These are phyloP conservation scores for Chymomyza costata DNA, from an alignment of 1,140 invertebrate species.

Conservation along the genomic window DNA sequence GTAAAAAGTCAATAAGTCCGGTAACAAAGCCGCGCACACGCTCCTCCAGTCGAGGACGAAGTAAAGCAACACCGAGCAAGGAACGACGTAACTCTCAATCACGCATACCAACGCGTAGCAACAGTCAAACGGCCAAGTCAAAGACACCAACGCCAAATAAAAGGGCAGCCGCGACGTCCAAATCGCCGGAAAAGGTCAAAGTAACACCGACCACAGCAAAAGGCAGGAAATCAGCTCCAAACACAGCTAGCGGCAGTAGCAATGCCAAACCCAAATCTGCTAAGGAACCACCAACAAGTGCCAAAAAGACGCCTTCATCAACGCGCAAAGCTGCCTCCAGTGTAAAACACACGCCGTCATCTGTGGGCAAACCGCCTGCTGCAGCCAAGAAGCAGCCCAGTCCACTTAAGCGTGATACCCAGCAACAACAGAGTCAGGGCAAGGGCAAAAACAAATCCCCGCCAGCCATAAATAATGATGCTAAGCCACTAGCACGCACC, in stretches of 20 bases:
- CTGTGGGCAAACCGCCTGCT: conserved; percentile 16
- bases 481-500: conserved; percentile 1
- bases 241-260: background rate
- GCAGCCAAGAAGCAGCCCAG: conserved; percentile 10
- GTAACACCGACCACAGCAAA: conserved; percentile 14
- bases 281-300: conserved; percentile 55
- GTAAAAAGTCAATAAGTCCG: conserved; percentile 57
- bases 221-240: no score
- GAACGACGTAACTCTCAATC: conserved; percentile 48
- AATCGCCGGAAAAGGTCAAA: conserved; percentile 9
- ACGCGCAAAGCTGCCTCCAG: conserved; percentile 17
- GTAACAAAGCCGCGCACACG: background rate
- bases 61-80: background rate
- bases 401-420: conserved; percentile 7
- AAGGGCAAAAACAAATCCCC: conserved; percentile 21
- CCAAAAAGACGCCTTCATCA: conserved; percentile 54
- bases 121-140: no score
- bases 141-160: conserved; percentile 11
- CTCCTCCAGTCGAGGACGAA: conserved; percentile 6
- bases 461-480: conserved; percentile 31
- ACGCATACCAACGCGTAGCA: conserved; percentile 50
- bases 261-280: conserved; percentile 19
- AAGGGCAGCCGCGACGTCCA: conserved; percentile 4
- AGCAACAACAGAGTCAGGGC: conserved; percentile 5
- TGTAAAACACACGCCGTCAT: conserved; percentile 17